phyloP scores from a whole-genome alignment of 2,888 invertebrate genomes.

The Rotaria sp. region DNA sequence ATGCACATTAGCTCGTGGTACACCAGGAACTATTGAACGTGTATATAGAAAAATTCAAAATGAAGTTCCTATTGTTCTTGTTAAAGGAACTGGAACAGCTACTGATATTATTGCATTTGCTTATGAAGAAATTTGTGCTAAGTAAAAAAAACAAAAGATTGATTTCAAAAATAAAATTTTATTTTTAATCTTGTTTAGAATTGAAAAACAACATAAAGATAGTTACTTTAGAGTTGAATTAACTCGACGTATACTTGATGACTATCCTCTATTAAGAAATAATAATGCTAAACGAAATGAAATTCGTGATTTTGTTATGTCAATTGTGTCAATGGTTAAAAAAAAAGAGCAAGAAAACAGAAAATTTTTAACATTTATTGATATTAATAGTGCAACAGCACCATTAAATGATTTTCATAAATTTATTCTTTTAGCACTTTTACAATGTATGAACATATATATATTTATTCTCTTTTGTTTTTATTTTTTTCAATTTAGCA shows the following conservation, averaged over 20 bases:
- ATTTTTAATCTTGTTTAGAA: conserved; percentile 38
- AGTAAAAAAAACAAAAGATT: conserved; percentile 23
- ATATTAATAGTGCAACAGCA: conserved; percentile 49
- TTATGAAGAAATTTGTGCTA: conserved; percentile 50
- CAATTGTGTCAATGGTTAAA: conserved; percentile 52
- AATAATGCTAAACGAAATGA: conserved; percentile 50
- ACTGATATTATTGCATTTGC: conserved; percentile 54
- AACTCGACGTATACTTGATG: conserved; percentile 49
- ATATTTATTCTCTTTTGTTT: neutral
- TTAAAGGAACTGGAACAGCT: conserved; percentile 53
- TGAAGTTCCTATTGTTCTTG: conserved; percentile 52
- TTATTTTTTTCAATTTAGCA: conserved; percentile 42
- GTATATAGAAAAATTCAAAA: conserved; percentile 50
- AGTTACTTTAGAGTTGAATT: conserved; percentile 53
- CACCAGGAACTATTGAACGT: conserved; percentile 49
- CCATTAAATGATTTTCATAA: conserved; percentile 52
- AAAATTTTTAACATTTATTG: conserved; percentile 50
- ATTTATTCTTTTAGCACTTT: conserved; percentile 51
- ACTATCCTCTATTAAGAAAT: conserved; percentile 49
- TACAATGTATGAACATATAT: conserved; percentile 51
- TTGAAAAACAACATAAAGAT: conserved; percentile 50
- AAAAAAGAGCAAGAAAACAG: conserved; percentile 49
- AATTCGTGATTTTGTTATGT: conserved; percentile 53
- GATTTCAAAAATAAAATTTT: neutral
- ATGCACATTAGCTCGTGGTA: conserved; percentile 54